These are phyloP conservation scores for Ochotona curzoniae DNA, from an alignment of 2,113 vertebrate genomes.

Conservation along the genomic window DNA sequence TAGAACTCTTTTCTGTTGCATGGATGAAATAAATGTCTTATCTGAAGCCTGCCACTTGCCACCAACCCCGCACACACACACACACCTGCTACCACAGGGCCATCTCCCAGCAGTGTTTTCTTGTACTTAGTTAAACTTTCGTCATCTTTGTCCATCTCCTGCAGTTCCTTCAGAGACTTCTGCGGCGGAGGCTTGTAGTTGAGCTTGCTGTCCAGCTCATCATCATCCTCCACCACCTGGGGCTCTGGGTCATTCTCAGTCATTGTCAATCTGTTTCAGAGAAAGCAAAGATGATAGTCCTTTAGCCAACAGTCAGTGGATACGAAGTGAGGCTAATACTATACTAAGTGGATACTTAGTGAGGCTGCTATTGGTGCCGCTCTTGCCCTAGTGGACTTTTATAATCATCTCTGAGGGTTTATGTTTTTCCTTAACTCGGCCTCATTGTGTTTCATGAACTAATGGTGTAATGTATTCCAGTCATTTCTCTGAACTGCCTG, in stretches of 20 bases:
- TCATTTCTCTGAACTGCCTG: not conserved
- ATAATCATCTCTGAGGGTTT: not conserved
- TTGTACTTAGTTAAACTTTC: conserved; percentile 90
- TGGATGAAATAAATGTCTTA: no score
- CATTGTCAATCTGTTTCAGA: conserved; percentile 81
- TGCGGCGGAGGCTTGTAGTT: conserved; percentile 91
- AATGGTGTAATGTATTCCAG: not conserved
- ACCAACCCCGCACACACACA: not conserved
- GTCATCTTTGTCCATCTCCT: conserved; percentile 90
- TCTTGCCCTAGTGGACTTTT: not conserved
- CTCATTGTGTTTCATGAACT: not conserved
- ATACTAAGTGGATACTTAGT: no score
- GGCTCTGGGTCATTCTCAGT: conserved; percentile 87
- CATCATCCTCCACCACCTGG: conserved; percentile 86
- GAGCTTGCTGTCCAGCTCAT: conserved; percentile 88
- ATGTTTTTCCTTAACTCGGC: not conserved
- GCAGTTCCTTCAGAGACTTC: conserved; percentile 89
- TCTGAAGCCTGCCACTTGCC: not conserved
- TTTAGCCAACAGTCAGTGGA: not conserved
- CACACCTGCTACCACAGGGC: conserved; percentile 88
- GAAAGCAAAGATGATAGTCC: not conserved
- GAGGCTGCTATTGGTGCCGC: not conserved
- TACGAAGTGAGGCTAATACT: not conserved
- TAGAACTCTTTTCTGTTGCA: not conserved
- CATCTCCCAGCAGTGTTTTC: conserved; percentile 89